Conservation (phyloP, 2,888 invertebrate species). For the Cylloceria caligata region DNA sequence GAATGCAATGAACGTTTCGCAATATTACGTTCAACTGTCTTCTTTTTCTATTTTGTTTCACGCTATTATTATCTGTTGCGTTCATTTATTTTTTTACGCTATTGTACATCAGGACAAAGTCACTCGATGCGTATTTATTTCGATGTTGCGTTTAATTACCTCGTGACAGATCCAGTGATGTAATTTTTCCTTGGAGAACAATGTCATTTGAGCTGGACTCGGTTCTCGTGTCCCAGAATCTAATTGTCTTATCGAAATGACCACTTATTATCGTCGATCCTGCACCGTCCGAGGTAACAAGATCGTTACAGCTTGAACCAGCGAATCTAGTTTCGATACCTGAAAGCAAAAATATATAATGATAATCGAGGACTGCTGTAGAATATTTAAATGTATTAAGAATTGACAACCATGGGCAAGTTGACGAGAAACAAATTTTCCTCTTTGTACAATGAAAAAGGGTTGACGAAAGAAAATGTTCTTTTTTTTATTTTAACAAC, state of each 20-base stretch:
- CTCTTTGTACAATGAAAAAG: too few relatives aligned
- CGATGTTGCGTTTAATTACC: too few relatives aligned
- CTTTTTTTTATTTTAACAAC: too few relatives aligned
- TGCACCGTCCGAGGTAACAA: conserved; percentile 95
- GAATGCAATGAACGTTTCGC: conserved; percentile 42
- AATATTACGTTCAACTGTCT: conserved; percentile 15
- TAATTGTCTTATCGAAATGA: conserved; percentile 98
- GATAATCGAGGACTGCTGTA: background rate
- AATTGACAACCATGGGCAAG: too few relatives aligned
- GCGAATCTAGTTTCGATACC: conserved; percentile 97
- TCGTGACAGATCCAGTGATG: conserved; percentile 96
- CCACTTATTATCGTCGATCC: conserved; percentile 97
- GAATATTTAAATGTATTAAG: background rate
- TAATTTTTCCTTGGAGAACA: conserved; percentile 95
- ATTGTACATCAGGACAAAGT: too few relatives aligned
- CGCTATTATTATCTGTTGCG: background rate
- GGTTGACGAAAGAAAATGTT: too few relatives aligned
- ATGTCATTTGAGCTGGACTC: conserved; percentile 95
- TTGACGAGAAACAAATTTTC: too few relatives aligned
- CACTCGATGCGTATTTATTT: too few relatives aligned
- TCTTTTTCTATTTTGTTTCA: conserved; percentile 1
- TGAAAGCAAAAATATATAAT: conserved; percentile 79
- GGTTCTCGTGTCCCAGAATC: conserved; percentile 98
- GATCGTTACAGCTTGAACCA: conserved; percentile 98
- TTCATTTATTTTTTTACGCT: too few relatives aligned